phyloP scores from a whole-genome alignment of 2,888 invertebrate species.

The Lymantria monacha region DNA sequence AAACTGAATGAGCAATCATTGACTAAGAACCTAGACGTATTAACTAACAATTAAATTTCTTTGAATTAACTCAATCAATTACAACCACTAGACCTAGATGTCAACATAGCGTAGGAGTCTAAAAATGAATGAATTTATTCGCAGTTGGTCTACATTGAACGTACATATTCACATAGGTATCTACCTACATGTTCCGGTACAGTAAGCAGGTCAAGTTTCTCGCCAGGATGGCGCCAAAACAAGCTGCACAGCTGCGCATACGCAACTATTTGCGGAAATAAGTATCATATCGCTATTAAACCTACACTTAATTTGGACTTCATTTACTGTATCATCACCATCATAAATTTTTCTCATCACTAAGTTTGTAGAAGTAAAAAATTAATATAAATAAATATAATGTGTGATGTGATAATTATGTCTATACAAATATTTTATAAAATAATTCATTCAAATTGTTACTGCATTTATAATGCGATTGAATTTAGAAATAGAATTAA shows the following conservation, averaged over 20 bases:
- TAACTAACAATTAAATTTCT: no score
- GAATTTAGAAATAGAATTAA: no score
- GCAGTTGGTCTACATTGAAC: conserved; percentile 14
- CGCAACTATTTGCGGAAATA: conserved; percentile 64
- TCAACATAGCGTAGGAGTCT: conserved; percentile 13
- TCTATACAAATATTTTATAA: no score
- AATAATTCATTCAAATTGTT: no score
- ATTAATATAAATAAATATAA: no score
- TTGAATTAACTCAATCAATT: conserved; percentile 24
- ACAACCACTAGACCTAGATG: conserved; percentile 12
- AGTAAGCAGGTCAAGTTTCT: conserved; percentile 55
- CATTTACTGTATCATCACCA: no score
- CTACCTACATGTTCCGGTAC: conserved; percentile 21
- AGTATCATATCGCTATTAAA: conserved; percentile 34
- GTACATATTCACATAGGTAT: conserved; percentile 17
- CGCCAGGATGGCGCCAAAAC: conserved; percentile 53
- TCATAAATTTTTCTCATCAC: no score
- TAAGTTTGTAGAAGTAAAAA: no score
- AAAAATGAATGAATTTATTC: conserved; percentile 30
- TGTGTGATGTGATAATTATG: no score
- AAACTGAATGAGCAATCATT: no score
- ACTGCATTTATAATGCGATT: no score
- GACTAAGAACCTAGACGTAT: no score
- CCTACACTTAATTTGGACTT: conserved; percentile 3
- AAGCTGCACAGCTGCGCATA: conserved; percentile 54